Conservation (phyloP, 2,113 vertebrate species). For the Phyllostomus hastatus region DNA sequence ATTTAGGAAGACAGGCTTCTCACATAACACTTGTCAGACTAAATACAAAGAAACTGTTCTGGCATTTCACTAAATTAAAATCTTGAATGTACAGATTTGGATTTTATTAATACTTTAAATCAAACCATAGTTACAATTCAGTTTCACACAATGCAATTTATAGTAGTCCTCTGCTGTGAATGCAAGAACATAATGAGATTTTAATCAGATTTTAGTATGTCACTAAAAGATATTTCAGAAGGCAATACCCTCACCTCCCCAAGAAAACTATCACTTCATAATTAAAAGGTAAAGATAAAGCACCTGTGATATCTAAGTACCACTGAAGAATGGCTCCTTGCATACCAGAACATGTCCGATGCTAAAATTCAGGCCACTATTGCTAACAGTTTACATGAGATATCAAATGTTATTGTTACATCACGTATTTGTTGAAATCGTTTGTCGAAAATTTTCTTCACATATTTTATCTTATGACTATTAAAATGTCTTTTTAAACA, state of each 20-base stretch:
- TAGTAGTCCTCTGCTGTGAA: conserved; percentile 63
- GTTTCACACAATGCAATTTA: conserved; percentile 78
- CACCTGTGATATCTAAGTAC: background rate
- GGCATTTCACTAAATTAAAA: conserved; percentile 82
- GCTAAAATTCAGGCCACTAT: background rate
- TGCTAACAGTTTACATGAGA: background rate
- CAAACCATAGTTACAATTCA: conserved; percentile 74
- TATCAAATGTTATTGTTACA: conserved; percentile 17
- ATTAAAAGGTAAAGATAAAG: conserved; percentile 44
- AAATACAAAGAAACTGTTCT: conserved; percentile 74
- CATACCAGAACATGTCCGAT: background rate
- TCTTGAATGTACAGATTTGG: conserved; percentile 77
- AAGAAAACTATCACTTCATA: conserved; percentile 14
- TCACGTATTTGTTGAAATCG: background rate
- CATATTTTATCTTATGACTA: background rate
- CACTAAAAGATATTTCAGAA: conserved; percentile 51
- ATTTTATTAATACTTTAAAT: conserved; percentile 84
- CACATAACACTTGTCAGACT: conserved; percentile 74
- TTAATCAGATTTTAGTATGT: conserved; percentile 71
- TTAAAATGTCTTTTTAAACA: background rate
- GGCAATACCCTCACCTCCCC: background rate
- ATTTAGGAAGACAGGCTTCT: conserved; percentile 74
- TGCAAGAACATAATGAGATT: conserved; percentile 57
- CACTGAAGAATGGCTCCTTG: background rate
- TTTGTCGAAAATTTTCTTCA: conserved; percentile 7